Evolutionary conservation across 2,888 invertebrate genomes (phyloP), one percentile per base, ranked within the genome.

Genomic region (Pomacea canaliculata): DNA sequence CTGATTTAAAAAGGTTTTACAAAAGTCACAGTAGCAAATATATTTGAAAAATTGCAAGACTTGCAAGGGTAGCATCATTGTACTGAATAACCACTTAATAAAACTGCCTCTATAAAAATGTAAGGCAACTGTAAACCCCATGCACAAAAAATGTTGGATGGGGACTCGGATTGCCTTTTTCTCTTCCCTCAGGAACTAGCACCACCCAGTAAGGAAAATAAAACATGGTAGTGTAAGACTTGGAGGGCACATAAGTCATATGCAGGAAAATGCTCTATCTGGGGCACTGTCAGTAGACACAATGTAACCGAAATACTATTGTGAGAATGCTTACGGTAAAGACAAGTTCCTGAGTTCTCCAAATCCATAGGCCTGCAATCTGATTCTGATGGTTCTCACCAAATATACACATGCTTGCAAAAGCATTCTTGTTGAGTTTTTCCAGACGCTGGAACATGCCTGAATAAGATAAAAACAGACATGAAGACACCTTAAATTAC

Each of bases 361-460:
- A 99, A 84, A 98, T 94, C 99, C 99, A 99, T 89, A 99, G 93
- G 80, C 98, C 99, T 67, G 97, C 96, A 91, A 99, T 99, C 88
- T 94, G 93, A 90, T 95, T 97, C 92, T 97, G 93, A 91, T 96
- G 95, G 92, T 98, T 97, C 73, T 93, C 93, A 49, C 99, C 99
- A 91, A 98, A 99, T 79, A 99, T 93, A 89, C 96, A 95, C 84
- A 96, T 94, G 18, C 97, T 98, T 75, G 96, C 97, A 91, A 99
- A 99, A 4, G 97, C 95, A 90, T 95, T 94, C 92, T 99, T 99
- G 86, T 98, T 94, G 96, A 99, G 95, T 93, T 98, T 98, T 89
- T 99, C 99, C 86, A 99, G 92, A 81, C 99, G 94, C 92, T 99
- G 99, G 93, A 94, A 98, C 98, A 99, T 98, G 85, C 99, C 97